phyloP scores from a whole-genome alignment of 2,113 vertebrate species.

The Cygnus atratus region DNA sequence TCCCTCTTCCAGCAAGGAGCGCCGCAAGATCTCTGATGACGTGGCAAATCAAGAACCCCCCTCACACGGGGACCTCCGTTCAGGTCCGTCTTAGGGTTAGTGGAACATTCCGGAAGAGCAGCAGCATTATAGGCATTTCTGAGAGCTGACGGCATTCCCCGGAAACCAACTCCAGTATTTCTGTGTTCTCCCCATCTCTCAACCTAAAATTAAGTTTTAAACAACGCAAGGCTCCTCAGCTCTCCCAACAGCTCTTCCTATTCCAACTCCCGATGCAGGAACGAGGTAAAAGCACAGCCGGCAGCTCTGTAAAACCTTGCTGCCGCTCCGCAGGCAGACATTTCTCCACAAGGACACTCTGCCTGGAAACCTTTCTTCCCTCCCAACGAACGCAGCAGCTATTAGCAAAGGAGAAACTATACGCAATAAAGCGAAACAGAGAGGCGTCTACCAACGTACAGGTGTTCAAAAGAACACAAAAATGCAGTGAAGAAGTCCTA shows the following conservation, averaged over 20 bases:
- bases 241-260: not conserved
- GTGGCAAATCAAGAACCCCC: not conserved
- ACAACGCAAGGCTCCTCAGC: not conserved
- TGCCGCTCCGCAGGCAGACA: not conserved
- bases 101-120: not conserved
- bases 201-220: not conserved
- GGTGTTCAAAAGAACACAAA: not conserved
- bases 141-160: not conserved
- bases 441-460: not conserved
- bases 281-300: not conserved
- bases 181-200: not conserved
- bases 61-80: not conserved
- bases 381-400: not conserved
- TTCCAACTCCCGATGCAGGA: not conserved
- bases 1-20: not conserved
- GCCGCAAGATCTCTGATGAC: not conserved
- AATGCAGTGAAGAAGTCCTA: not conserved
- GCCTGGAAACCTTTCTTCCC: not conserved
- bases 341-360: not conserved
- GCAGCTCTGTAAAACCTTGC: not conserved
- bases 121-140: not conserved
- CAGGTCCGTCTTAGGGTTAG: not conserved
- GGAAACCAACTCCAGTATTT: not conserved
- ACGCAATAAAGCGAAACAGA: not conserved
- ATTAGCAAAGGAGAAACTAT: not conserved